Evolutionary conservation across 1,140 invertebrate genomes (phyloP).

Genomic region (Rhagoletis zephyria): DNA sequence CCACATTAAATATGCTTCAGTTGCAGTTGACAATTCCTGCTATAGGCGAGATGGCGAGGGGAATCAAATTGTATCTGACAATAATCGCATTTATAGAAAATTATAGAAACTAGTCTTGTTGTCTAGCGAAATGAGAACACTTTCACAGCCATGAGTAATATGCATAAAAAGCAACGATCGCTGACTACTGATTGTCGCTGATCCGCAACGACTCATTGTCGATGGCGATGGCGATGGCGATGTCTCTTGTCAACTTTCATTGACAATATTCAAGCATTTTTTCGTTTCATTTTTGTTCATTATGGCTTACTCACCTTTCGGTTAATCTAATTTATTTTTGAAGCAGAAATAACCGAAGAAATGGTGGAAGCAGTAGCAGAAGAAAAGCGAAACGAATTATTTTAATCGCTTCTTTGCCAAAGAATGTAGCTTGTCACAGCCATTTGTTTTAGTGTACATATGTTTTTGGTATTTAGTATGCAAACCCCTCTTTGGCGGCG

Average conservation of each 20-base stretch:
- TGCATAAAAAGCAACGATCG: neutral
- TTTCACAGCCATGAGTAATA: neutral
- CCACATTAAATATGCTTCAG: conserved; percentile 14
- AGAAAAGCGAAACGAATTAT: neutral
- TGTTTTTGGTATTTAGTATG: conserved; percentile 31
- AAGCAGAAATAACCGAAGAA: neutral
- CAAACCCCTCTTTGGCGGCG: conserved; percentile 4
- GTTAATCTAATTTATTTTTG: neutral
- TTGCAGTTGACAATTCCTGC: neutral
- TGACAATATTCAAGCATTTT: neutral
- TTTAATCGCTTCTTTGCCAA: neutral
- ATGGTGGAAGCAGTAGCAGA: neutral
- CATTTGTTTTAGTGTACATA: neutral
- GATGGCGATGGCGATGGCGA: neutral
- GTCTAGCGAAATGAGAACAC: conserved; percentile 39
- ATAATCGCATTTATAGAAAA: neutral
- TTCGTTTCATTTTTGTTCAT: neutral
- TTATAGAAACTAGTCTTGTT: conserved; percentile 46
- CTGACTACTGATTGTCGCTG: neutral
- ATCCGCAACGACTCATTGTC: neutral
- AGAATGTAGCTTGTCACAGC: neutral
- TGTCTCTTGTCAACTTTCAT: conserved; percentile 9
- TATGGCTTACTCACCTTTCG: neutral
- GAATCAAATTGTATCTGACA: neutral
- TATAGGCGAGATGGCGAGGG: neutral